Base-by-base conservation (phyloP, 2,797 vertebrate genomes). In the Yasuhikotakia modesta region DNA sequence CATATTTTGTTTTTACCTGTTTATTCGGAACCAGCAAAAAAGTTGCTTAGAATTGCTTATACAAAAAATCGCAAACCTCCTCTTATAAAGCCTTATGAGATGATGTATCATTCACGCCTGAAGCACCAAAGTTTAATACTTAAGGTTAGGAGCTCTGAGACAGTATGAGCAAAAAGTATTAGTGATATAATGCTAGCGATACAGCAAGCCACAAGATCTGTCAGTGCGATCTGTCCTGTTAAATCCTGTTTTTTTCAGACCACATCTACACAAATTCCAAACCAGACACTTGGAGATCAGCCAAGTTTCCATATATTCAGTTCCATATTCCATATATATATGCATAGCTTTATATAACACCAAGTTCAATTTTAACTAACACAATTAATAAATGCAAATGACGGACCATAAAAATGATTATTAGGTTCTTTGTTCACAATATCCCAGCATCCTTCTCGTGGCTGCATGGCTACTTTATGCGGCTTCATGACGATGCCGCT, bases 161-260 rank as follows among this genome's bases (percentile, higher is more conserved):
- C 39, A 50, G 48, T 17, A 50, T 50, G 17, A 50, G 48, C 48
- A 50, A 2, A 43, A 10, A 43, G 2, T 11, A 11, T 39, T 50
- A 50, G 8, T 10, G 39, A 43, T 43, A n/a, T 50, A 16, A 50
- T n/a, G 17, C 17, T 50, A 27, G 27, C 4, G 27, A 27, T 27
- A 27, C 27, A 27, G 27, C 27, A 27, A 27, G 27, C 27, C 27
- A 27, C 27, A 27, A 27, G 60, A 65, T 78, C 68, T 64, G 68
- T 70, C 68, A 78, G 58, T n/a, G 61, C 60, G 71, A 78, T 78
- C 76, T 71, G 76, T 78, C 68, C 68, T 78, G 69, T 71, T 71
- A 64, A 55, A 65, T 71, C 68, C 17, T 0, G 65, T 71, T 78
- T 71, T 65, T 35, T 64, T 45, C 22, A 52, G 48, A 58, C 58